Evolutionary conservation across 1,140 invertebrate genomes (phyloP).

Genomic region (Penaeus chinensis): DNA sequence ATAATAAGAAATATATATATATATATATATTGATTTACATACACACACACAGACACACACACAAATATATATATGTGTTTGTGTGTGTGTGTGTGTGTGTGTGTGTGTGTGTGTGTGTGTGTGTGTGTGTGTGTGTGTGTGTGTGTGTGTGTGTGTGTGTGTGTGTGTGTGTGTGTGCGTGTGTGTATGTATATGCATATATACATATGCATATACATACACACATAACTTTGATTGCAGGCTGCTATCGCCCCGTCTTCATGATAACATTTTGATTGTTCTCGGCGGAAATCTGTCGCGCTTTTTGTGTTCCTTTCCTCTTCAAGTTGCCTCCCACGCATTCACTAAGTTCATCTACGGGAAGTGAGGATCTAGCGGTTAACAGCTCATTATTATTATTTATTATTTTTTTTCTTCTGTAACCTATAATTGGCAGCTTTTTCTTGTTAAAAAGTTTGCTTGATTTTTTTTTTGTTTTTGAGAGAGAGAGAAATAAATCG

Average conservation of each 20-base stretch:
- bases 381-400: conserved; percentile 3
- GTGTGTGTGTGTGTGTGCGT: background rate
- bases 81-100: background rate
- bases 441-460: conserved; percentile 19
- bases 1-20: conserved; percentile 8
- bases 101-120: background rate
- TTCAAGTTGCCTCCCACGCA: too few species aligned
- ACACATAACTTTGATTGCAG: background rate
- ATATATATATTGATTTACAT: conserved; percentile 8
- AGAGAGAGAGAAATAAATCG: background rate
- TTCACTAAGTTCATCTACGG: conserved; percentile 17
- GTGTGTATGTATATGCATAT: background rate
- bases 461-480: background rate
- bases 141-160: background rate
- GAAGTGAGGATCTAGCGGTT: conserved; percentile 9
- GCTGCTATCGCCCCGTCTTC: background rate
- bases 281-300: background rate
- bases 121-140: background rate
- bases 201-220: background rate
- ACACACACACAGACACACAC: background rate
- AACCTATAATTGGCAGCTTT: conserved; percentile 24
- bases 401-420: background rate
- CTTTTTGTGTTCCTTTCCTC: too few species aligned
- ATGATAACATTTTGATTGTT: background rate
- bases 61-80: background rate